phyloP scores from a whole-genome alignment of 2,888 invertebrate genomes.

The Tetramorium bicarinatum region DNA sequence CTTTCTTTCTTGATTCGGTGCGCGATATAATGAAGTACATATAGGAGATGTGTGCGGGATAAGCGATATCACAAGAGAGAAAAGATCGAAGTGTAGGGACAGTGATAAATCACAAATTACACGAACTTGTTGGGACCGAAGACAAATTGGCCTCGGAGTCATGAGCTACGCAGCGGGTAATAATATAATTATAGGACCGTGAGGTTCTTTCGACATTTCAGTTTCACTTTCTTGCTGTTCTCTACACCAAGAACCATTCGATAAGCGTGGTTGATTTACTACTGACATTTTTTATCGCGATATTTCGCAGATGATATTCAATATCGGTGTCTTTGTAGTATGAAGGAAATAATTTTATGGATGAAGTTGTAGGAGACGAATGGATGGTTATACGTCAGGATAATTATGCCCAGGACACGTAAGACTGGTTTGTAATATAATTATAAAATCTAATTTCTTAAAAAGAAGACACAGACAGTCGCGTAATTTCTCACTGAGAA shows the following conservation, averaged over 20 bases:
- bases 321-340: constrained; percentile 55
- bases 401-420: not conserved
- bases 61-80: constrained; percentile 59
- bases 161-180: constrained; percentile 82
- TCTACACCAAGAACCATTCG: constrained; percentile 48
- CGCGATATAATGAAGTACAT: constrained; percentile 75
- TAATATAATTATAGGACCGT: constrained; percentile 84
- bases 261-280: constrained; percentile 70
- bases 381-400: not conserved
- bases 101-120: constrained; percentile 84
- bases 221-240: constrained; percentile 76
- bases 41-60: constrained; percentile 58
- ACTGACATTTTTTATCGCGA: constrained; percentile 46
- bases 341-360: not conserved
- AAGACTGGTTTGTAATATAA: not conserved
- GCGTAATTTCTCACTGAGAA: not conserved
- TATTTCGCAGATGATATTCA: constrained; percentile 65
- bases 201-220: constrained; percentile 78
- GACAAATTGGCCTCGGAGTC: constrained; percentile 83
- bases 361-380: not conserved
- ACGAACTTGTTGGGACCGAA: constrained; percentile 81
- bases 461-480: not conserved
- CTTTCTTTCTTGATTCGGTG: constrained; percentile 27
- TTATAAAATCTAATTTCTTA: constrained; percentile 19
- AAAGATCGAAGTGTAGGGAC: constrained; percentile 69